Evolutionary conservation across 2,888 invertebrate species (phyloP), one percentile per base, ranked within the genome.

Genomic region (Cheiracanthium punctorium): DNA sequence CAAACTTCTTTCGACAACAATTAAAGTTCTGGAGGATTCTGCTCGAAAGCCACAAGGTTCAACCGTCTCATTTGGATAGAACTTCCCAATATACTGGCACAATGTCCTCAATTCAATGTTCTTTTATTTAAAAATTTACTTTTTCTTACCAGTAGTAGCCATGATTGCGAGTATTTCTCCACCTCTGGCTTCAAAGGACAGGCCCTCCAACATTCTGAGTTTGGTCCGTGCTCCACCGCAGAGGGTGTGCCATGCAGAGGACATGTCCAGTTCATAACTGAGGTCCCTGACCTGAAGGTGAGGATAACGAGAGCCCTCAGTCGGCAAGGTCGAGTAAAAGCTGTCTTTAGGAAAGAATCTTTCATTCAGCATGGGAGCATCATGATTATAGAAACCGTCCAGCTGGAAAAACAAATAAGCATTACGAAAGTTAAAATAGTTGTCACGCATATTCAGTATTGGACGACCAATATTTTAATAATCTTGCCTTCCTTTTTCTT

Each of bases 151-250:
- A 70, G 91, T 91, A 0, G 98, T 98, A 0, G 97, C 95, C 94
- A 98, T 94, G 29, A 98, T 94, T 1, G 97, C 97, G 90, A 98
- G 93, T 67, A 98, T 94, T 92, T 98, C 98, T 1, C 97, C 97
- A 0, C 97, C 97, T 89, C 96, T 95, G 32, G 96, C 95, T 92
- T 98, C 98, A 90, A 98, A 94, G 33, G 96, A 96, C 10, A 98
- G 93, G 2, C 95, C 95, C 72, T 96, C 94, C 1, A 96, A 93
- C 14, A 95, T 91, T 58, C 90, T 89, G 8, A 90, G 88, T 20
- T 94, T 92, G 5, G 89, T 93, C 88, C 88, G 89, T 32, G 87
- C 91, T 30, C 79, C 91, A 86, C 90, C 91, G 67, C 90, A 90
- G 2, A 89, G 74, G 28, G 89, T 88, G 89, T 82, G 88, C 88